phyloP scores from a whole-genome alignment of 2,113 vertebrate genomes.

The Urocynchramus pylzowi region DNA sequence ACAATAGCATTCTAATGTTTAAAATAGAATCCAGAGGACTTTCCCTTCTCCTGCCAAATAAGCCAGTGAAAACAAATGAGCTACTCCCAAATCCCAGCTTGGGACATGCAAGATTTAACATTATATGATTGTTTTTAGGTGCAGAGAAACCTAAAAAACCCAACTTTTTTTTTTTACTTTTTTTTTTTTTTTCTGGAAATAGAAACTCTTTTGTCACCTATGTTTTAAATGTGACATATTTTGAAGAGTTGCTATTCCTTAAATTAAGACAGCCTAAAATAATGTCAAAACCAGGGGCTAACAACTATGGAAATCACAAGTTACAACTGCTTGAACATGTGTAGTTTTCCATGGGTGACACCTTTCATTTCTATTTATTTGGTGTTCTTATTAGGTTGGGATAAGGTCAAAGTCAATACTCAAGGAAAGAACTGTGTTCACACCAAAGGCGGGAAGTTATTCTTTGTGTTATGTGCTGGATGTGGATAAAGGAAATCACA shows the following conservation, averaged over 20 bases:
- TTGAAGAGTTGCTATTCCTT: constrained; percentile 25
- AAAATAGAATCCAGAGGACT: not conserved
- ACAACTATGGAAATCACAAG: not conserved
- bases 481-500: not conserved
- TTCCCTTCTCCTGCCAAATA: not conserved
- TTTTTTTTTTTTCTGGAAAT: not conserved
- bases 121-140: not conserved
- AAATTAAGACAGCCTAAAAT: constrained; percentile 26
- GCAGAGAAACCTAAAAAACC: not conserved
- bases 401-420: not conserved
- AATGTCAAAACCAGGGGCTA: constrained; percentile 8
- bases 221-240: constrained; percentile 16
- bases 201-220: not conserved
- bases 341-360: not conserved
- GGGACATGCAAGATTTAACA: not conserved
- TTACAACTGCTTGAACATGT: not conserved
- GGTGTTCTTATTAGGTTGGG: not conserved
- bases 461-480: not conserved
- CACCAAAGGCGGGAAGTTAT: not conserved
- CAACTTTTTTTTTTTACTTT: too few species aligned
- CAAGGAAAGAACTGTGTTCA: not conserved
- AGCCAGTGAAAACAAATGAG: constrained; percentile 3
- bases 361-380: not conserved
- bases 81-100: not conserved
- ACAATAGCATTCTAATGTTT: not conserved